phyloP scores from a whole-genome alignment of 2,888 invertebrate species.

The Lypha dubia region DNA sequence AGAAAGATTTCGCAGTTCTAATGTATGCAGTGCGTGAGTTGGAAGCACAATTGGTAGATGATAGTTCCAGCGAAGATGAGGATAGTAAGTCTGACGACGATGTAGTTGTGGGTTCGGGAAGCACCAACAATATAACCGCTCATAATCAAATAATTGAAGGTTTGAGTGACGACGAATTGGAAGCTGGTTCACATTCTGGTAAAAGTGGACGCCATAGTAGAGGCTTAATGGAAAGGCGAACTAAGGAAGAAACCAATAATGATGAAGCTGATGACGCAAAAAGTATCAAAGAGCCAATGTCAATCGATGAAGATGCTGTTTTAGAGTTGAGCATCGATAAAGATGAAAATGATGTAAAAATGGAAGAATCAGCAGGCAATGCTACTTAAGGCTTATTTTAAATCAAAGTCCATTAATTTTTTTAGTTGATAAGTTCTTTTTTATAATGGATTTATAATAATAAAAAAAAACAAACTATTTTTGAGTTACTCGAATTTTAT shows the following conservation, averaged over 20 bases:
- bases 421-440: constrained; percentile 10
- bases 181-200: constrained; percentile 73
- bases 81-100: constrained; percentile 76
- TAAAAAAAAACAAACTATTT: neutral
- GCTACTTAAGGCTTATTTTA: constrained; percentile 18
- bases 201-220: constrained; percentile 49
- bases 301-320: constrained; percentile 80
- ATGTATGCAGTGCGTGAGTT: constrained; percentile 94
- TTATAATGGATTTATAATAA: neutral
- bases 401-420: neutral
- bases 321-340: constrained; percentile 80
- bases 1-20: constrained; percentile 95
- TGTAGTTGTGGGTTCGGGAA: constrained; percentile 63
- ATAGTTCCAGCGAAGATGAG: constrained; percentile 85
- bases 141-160: constrained; percentile 75
- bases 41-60: constrained; percentile 90
- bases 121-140: constrained; percentile 49
- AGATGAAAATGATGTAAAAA: constrained; percentile 77
- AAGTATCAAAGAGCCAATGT: constrained; percentile 75
- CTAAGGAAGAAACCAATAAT: constrained; percentile 45
- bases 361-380: constrained; percentile 67
- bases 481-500: neutral
- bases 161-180: constrained; percentile 78
- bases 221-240: constrained; percentile 56
- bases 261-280: constrained; percentile 72